Base-by-base conservation (phyloP, 2,797 vertebrate genomes). In the Sebastes baramenuke region DNA sequence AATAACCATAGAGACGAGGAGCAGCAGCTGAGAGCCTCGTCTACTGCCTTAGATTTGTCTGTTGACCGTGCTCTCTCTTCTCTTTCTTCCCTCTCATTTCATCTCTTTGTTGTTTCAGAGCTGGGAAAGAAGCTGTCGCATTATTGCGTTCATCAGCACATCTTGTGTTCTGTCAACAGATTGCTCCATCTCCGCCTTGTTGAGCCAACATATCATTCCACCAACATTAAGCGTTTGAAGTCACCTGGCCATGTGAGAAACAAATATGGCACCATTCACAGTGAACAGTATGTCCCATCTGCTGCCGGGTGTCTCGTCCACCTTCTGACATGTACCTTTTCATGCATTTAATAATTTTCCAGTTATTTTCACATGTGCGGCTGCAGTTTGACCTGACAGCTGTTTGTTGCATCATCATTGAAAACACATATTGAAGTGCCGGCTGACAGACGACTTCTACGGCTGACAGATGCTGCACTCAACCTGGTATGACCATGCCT, bases 111-210 rank as follows among this genome's bases (percentile, higher is more conserved):
- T 72, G 56, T 61, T 54, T 70, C 62, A 34, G 9, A 66, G 54
- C 29, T 82, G 59, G 36, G 10, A 81, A 54, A 55, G 62, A 58
- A 73, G 70, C 69, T 14, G 67, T 32, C 68, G 66, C 54, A 30
- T 64, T 79, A 55, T 36, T 69, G 29, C 58, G 34, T 18, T 14
- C 58, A 49, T 85, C 81, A 77, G 66, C 29, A 8, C 22, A 72
- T 78, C 72, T 59, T 64, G 36, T 80, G 72, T 77, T 77, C 54
- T 34, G 83, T 88, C 83, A 89, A 87, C 88, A 92, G 71, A 64
- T 34, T 38, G n/a, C 55, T 64, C 54, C 36, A n/a, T 52, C 27
- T 1, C n/a, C 1, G 29, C 67, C 56, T 78, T 76, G 69, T 83
- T 74, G 77, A 71, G 66, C 64, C 77, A 79, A 84, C 81, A 71